phyloP scores from a whole-genome alignment of 1,140 invertebrate species.

The Drosophila jambulina region DNA sequence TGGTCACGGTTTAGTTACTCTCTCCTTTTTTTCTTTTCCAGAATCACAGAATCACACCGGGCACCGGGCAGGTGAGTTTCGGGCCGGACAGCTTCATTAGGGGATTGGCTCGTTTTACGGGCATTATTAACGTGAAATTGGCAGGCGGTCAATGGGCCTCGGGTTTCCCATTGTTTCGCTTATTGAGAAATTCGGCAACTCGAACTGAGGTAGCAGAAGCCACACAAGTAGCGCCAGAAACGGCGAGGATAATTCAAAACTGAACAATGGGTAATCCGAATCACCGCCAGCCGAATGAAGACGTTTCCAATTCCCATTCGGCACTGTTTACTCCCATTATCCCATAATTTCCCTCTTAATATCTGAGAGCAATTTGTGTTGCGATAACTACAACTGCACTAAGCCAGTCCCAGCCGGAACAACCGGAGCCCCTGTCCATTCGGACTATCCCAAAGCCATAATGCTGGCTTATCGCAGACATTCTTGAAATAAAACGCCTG shows the following conservation, averaged over 20 bases:
- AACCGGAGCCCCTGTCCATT: slow-evolving; percentile 14
- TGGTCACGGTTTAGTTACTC: slow-evolving; percentile 36
- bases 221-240: slow-evolving; percentile 44
- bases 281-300: slow-evolving; percentile 30
- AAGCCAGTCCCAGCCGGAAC: slow-evolving; percentile 30
- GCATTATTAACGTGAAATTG: slow-evolving; percentile 65
- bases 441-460: slow-evolving; percentile 48
- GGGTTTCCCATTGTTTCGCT: slow-evolving; percentile 50
- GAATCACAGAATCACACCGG: slow-evolving; percentile 21
- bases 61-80: slow-evolving; percentile 47
- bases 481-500: slow-evolving; percentile 57
- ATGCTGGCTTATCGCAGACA: slow-evolving; percentile 63
- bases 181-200: slow-evolving; percentile 27
- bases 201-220: slow-evolving; percentile 25
- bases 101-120: slow-evolving; percentile 73
- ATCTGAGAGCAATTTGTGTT: slow-evolving; percentile 41
- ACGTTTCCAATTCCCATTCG: slow-evolving; percentile 36
- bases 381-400: slow-evolving; percentile 23
- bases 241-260: slow-evolving; percentile 20
- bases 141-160: slow-evolving; percentile 51
- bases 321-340: slow-evolving; percentile 25
- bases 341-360: slow-evolving; percentile 29
- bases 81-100: slow-evolving; percentile 61
- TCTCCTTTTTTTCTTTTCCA: slow-evolving; percentile 7
- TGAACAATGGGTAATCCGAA: slow-evolving; percentile 52